Evolutionary conservation across 2,113 vertebrate genomes (phyloP), one percentile per base, ranked within the genome.

Genomic region (Desmodus rotundus): DNA sequence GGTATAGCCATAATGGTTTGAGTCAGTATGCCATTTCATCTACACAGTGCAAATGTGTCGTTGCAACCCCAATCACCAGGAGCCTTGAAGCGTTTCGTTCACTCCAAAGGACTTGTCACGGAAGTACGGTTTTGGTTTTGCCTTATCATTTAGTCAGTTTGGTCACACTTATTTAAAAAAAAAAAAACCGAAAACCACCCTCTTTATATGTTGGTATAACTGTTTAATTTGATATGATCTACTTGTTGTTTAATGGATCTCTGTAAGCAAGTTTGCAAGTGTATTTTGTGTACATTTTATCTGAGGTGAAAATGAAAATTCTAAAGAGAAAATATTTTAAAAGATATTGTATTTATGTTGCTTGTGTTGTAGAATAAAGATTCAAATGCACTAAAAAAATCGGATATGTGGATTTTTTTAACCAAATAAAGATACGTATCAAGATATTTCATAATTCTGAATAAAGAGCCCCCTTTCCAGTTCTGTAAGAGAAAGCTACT

Each of bases 361-460:
- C 98, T 97, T 98, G 99, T 99, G 98, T 99, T 98, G 98, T 98
- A 99, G 98, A 99, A 99, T 99, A 99, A 99, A 99, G 96, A 97
- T 87, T 97, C 91, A 98, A 97, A 97, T 97, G 97, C 96, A 98
- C 98, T 98, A n/a, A 87, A 95, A 95, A 96, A 93, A 88, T 77
- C 47, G 84, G 47, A 36, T 56, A 22, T 77, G 70, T 88, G 83
- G 61, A 86, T 83, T 87, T 87, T 28, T 33, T 97, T 96, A 58
- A 85, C 19, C 9, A 41, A 94, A 65, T 70, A 95, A 67, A 61
- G 90, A 17, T 63, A 63, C 12, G 2, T 67, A 77, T 84, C 33
- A 15, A 68, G 90, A 94, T 85, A 74, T 73, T 92, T 91, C 22
- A 20, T 77, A 68, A 88, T 28, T 83, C 24, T 68, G 19, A 65